Conservation (phyloP, 1,140 invertebrate species). For the Steinernema khuongi region DNA sequence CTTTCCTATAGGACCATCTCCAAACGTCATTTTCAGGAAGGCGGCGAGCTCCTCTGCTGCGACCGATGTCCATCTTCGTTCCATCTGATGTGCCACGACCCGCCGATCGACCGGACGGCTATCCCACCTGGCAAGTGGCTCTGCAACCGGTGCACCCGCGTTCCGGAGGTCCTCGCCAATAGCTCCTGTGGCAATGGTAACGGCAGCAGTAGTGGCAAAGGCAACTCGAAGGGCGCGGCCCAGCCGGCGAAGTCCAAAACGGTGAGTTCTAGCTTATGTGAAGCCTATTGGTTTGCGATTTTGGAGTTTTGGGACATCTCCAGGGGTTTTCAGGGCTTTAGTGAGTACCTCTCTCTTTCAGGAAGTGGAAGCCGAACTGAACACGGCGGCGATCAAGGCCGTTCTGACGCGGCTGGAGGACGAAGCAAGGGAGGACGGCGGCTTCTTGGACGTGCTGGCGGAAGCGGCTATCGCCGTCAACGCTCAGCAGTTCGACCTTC, state of each 20-base stretch:
- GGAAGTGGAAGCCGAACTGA: constrained; percentile 25
- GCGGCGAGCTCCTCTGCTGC: constrained; percentile 88
- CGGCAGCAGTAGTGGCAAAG: constrained; percentile 18
- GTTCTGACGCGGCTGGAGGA: constrained; percentile 15
- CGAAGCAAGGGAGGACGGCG: constrained; percentile 13
- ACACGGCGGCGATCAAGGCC: constrained; percentile 14
- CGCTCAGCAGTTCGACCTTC: constrained; percentile 20
- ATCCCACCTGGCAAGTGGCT: constrained; percentile 34
- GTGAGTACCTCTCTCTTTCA: constrained; percentile 24
- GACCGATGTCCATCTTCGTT: constrained; percentile 89
- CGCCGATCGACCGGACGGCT: constrained; percentile 25
- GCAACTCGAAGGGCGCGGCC: constrained; percentile 21
- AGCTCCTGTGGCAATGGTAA: neutral
- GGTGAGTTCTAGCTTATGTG: constrained; percentile 12
- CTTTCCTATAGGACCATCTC: constrained; percentile 2
- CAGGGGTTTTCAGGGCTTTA: constrained; percentile 19
- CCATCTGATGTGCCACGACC: constrained; percentile 77
- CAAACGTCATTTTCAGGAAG: constrained; percentile 72
- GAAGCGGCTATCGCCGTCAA: constrained; percentile 25
- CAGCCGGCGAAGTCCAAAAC: constrained; percentile 23
- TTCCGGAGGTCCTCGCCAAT: constrained; percentile 21
- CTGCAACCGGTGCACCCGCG: constrained; percentile 32
- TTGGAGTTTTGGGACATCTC: too few relatives aligned
- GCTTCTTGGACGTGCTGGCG: constrained; percentile 20
- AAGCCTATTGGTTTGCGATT: too few relatives aligned